phyloP scores from a whole-genome alignment of 2,113 vertebrate species.

The Tetrax tetrax region DNA sequence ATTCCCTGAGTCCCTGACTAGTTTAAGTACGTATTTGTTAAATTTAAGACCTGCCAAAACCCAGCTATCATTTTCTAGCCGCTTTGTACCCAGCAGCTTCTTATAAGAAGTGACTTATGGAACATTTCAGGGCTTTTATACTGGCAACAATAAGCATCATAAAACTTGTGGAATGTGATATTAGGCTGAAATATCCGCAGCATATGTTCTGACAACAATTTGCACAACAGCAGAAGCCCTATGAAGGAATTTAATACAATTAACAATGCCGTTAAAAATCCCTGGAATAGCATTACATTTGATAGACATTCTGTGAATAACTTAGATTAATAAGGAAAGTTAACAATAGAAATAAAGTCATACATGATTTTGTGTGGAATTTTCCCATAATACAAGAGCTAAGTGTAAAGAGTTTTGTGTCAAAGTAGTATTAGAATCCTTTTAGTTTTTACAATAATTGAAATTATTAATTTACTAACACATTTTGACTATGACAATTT shows the following conservation, averaged over 20 bases:
- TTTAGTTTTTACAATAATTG: background rate
- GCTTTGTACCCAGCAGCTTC: constrained; percentile 21
- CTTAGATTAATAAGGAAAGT: no score
- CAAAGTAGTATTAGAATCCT: background rate
- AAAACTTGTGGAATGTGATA: background rate
- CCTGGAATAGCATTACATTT: background rate
- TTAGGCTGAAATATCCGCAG: background rate
- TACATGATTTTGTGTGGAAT: background rate
- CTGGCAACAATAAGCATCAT: background rate
- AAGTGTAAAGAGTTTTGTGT: background rate
- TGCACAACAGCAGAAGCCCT: background rate
- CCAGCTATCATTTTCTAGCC: constrained; percentile 36
- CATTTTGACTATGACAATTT: background rate
- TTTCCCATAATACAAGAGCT: background rate
- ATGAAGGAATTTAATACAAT: background rate
- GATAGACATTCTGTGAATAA: background rate
- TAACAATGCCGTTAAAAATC: constrained; percentile 1
- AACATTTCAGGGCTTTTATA: constrained; percentile 33
- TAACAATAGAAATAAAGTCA: no score
- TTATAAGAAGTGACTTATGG: constrained; percentile 26
- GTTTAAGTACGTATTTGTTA: constrained; percentile 31
- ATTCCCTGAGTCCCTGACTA: constrained; percentile 23
- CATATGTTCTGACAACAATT: background rate
- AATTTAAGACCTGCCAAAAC: constrained; percentile 58
- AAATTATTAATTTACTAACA: background rate